Evolutionary conservation across 2,888 invertebrate species (phyloP).

Genomic region (Phaedon cochleariae): DNA sequence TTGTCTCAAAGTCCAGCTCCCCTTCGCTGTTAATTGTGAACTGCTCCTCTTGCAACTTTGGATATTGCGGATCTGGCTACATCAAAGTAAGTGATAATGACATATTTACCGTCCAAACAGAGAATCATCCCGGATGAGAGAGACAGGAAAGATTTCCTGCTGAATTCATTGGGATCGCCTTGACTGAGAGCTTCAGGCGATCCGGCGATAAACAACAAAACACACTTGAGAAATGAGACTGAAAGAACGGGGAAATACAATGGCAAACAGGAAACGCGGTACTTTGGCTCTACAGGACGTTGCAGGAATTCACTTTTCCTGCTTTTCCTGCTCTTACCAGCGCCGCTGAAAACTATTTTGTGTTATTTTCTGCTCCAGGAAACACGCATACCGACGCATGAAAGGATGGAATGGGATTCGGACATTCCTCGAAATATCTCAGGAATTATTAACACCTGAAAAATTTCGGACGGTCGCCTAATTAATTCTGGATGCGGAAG

Average conservation of each 20-base stretch:
- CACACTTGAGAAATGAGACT: slow-evolving; percentile 33
- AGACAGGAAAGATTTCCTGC: background rate
- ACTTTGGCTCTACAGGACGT: slow-evolving; percentile 49
- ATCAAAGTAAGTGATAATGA: too few relatives aligned
- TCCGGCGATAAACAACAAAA: slow-evolving; percentile 30
- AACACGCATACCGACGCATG: slow-evolving; percentile 26
- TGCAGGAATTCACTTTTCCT: slow-evolving; percentile 48
- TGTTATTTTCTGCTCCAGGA: slow-evolving; percentile 29
- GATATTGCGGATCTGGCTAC: too few relatives aligned
- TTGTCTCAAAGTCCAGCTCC: too few relatives aligned
- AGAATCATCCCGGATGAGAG: background rate
- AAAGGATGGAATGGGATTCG: slow-evolving; percentile 13
- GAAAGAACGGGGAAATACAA: slow-evolving; percentile 44
- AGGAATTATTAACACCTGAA: background rate
- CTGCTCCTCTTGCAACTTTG: too few relatives aligned
- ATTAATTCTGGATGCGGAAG: background rate
- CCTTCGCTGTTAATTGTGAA: too few relatives aligned
- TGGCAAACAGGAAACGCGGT: slow-evolving; percentile 51
- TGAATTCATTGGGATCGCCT: slow-evolving; percentile 4
- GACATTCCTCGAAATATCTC: background rate
- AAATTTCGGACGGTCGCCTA: background rate
- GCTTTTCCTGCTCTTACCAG: slow-evolving; percentile 44
- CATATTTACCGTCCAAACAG: too few relatives aligned
- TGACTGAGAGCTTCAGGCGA: slow-evolving; percentile 28
- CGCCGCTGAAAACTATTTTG: slow-evolving; percentile 32